These are phyloP conservation scores for Clostera curtula DNA, from an alignment of 2,888 invertebrate species.

Conservation along the genomic window DNA sequence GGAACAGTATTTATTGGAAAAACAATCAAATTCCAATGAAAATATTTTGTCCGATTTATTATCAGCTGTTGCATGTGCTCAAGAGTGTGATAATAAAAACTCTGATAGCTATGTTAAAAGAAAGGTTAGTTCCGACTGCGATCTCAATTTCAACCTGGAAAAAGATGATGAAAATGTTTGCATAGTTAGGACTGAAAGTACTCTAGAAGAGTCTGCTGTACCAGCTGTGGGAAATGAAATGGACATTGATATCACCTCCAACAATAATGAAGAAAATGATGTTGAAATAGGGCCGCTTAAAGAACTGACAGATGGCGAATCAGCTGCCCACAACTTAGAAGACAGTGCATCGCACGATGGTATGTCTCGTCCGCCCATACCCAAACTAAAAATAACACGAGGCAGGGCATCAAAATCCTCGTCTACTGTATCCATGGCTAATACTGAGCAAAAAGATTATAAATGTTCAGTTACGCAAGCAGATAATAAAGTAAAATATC, in stretches of 20 bases:
- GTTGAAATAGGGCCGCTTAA: conserved; percentile 69
- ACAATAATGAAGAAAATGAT: conserved; percentile 57
- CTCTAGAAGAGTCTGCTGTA: conserved; percentile 68
- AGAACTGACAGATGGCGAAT: conserved; percentile 56
- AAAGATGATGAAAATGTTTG: conserved; percentile 31
- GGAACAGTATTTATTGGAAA: conserved; percentile 80
- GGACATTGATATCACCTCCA: conserved; percentile 64
- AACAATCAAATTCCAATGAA: conserved; percentile 64
- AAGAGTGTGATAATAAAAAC: conserved; percentile 74
- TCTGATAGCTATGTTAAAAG: conserved; percentile 62
- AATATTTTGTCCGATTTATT: conserved; percentile 77
- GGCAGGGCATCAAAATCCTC: conserved; percentile 50
- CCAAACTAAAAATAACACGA: conserved; percentile 67
- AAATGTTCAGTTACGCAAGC: conserved; percentile 63
- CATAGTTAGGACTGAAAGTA: conserved; percentile 67
- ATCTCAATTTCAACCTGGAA: conserved; percentile 47
- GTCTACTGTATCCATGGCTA: conserved; percentile 37
- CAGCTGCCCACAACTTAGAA: conserved; percentile 39
- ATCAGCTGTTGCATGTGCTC: conserved; percentile 76
- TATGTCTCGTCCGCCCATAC: conserved; percentile 58
- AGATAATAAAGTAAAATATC: conserved; percentile 62
- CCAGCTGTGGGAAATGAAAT: conserved; percentile 69
- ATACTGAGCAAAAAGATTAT: conserved; percentile 62
- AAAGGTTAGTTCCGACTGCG: conserved; percentile 48
- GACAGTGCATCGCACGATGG: conserved; percentile 31